phyloP scores from a whole-genome alignment of 2,888 invertebrate genomes.

The Parascotia fuliginaria region DNA sequence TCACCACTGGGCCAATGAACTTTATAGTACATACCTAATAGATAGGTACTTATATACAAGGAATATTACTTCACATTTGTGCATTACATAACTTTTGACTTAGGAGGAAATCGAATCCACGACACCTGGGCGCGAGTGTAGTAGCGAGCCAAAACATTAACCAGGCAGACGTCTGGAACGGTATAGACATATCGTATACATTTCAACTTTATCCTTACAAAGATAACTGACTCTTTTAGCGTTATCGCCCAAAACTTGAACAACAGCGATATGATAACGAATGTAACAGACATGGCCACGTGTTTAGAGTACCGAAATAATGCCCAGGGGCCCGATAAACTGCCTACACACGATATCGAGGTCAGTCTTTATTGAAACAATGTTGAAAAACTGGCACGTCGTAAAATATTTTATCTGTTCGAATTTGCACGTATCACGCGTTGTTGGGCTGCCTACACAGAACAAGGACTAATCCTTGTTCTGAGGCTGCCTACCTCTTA shows the following conservation, averaged over 20 bases:
- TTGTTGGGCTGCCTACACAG: neutral
- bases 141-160: too few species aligned
- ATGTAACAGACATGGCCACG: constrained; percentile 38
- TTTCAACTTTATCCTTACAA: too few species aligned
- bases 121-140: too few species aligned
- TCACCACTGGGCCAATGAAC: too few species aligned
- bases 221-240: constrained; percentile 15
- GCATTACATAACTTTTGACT: too few species aligned
- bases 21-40: too few species aligned
- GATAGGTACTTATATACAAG: neutral
- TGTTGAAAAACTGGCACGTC: constrained; percentile 21
- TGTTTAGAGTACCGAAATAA: constrained; percentile 41
- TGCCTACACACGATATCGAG: constrained; percentile 22
- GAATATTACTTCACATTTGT: too few species aligned
- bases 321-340: constrained; percentile 40
- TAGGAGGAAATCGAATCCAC: too few species aligned
- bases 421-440: neutral
- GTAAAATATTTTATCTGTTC: constrained; percentile 20
- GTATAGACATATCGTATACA: too few species aligned
- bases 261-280: constrained; percentile 36
- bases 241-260: constrained; percentile 27
- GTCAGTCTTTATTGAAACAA: constrained; percentile 43
- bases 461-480: too few species aligned
- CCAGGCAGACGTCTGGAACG: too few species aligned
- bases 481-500: constrained; percentile 3